phyloP scores from a whole-genome alignment of 2,113 vertebrate species.

The Varanus salvator region DNA sequence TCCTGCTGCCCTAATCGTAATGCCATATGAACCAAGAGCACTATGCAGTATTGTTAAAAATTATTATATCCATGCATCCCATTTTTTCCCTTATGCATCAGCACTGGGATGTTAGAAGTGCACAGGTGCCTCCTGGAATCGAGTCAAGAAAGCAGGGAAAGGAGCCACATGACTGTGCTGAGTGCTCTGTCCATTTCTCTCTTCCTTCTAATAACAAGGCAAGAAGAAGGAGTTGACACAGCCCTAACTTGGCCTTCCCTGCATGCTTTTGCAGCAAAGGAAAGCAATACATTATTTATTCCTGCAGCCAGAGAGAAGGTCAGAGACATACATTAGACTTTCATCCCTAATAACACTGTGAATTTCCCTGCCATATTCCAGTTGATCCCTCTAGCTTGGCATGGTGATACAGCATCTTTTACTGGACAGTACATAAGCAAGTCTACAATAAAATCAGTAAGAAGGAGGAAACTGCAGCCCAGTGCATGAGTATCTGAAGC shows the following conservation, averaged over 20 bases:
- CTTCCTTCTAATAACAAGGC: conserved; percentile 32
- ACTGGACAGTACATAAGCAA: conserved; percentile 9
- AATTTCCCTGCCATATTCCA: conserved; percentile 5
- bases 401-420: not conserved
- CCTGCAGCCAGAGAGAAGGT: conserved; percentile 16
- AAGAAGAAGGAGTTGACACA: not conserved
- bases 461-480: not conserved
- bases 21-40: not conserved
- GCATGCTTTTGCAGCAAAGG: conserved; percentile 17
- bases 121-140: not conserved
- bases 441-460: not conserved
- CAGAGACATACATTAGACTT: conserved; percentile 33
- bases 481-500: not conserved
- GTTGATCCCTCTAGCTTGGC: not conserved
- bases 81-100: not conserved
- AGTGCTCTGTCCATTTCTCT: conserved; percentile 14
- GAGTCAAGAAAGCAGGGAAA: not conserved
- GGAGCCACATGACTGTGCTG: conserved; percentile 10
- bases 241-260: conserved; percentile 26
- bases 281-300: conserved; percentile 43
- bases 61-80: not conserved
- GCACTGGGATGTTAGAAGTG: not conserved
- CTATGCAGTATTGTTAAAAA: conserved; percentile 2
- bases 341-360: not conserved
- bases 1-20: conserved; percentile 14